A percentile compares a stretch with the other conserved stretches of the same genome.
phyloP scores from a whole-genome alignment of 2,797 vertebrate species.

The Syngnathus rostellatus region DNA sequence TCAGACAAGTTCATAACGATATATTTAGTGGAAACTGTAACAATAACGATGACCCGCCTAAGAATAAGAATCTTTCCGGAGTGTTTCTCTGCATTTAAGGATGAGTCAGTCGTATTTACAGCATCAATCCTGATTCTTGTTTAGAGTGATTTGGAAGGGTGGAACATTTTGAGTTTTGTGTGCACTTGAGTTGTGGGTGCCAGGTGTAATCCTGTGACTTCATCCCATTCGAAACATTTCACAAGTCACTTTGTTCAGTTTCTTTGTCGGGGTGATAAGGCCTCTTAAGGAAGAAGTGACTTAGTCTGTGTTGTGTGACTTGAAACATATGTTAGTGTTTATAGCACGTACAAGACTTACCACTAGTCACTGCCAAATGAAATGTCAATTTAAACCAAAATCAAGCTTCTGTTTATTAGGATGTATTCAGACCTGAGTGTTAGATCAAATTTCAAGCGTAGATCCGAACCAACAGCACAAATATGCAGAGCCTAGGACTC shows the following conservation, averaged over 20 bases:
- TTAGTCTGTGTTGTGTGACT: not conserved
- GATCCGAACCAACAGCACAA: too few relatives aligned
- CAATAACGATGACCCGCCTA: not conserved
- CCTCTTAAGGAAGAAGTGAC: too few relatives aligned
- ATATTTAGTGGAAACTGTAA: not conserved
- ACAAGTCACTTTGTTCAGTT: not conserved
- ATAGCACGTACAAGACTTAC: too few relatives aligned
- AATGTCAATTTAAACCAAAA: not conserved
- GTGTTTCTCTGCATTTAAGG: conserved; percentile 14
- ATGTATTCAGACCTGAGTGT: too few relatives aligned
- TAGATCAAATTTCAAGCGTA: too few relatives aligned
- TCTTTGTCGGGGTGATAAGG: not conserved
- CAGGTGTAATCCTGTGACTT: not conserved
- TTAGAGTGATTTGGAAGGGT: conserved; percentile 7
- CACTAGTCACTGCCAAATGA: not conserved
- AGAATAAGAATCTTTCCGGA: conserved; percentile 10
- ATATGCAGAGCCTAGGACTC: too few relatives aligned
- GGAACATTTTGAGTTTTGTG: not conserved
- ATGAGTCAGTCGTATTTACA: not conserved
- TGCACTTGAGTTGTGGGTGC: not conserved
- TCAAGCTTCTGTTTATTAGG: not conserved
- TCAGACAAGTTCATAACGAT: conserved; percentile 16
- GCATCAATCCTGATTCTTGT: conserved; percentile 6
- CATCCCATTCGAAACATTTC: not conserved
- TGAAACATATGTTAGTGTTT: too few relatives aligned